Conservation (phyloP, 2,113 vertebrate species). For the Nannospalax galili region DNA sequence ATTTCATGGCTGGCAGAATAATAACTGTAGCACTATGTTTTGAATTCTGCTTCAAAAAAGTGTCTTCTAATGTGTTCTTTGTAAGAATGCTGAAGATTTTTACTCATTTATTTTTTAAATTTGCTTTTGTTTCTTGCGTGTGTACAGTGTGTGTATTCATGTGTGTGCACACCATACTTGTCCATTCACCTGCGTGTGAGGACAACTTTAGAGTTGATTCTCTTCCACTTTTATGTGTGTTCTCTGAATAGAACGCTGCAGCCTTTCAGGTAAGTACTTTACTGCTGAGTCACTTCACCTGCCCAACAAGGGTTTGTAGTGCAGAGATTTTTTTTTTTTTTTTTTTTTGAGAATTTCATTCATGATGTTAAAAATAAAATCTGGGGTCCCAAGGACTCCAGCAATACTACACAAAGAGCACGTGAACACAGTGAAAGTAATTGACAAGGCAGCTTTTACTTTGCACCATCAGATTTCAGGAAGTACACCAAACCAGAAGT, state of each 20-base stretch:
- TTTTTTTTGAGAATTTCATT: too few relatives aligned
- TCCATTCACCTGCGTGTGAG: too few relatives aligned
- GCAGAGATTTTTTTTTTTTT: too few relatives aligned
- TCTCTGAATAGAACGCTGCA: background rate
- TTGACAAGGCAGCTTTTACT: too few relatives aligned
- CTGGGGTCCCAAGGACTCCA: too few relatives aligned
- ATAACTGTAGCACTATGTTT: background rate
- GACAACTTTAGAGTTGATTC: background rate
- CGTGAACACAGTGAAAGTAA: too few relatives aligned
- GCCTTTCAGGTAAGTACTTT: background rate
- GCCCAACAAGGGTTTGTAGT: background rate
- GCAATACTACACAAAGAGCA: too few relatives aligned
- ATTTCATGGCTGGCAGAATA: conserved; percentile 22
- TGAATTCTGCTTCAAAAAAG: conserved; percentile 35
- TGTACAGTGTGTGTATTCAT: background rate
- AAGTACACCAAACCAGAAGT: too few relatives aligned
- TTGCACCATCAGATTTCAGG: too few relatives aligned
- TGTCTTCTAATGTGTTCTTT: background rate
- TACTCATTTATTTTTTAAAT: background rate
- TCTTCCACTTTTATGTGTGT: background rate
- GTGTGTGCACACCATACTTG: too few relatives aligned
- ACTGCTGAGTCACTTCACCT: background rate
- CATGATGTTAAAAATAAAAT: too few relatives aligned
- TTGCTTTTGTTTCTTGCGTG: background rate
- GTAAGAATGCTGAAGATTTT: background rate